phyloP scores from a whole-genome alignment of 2,888 invertebrate genomes.

The Pterobdella sp. region DNA sequence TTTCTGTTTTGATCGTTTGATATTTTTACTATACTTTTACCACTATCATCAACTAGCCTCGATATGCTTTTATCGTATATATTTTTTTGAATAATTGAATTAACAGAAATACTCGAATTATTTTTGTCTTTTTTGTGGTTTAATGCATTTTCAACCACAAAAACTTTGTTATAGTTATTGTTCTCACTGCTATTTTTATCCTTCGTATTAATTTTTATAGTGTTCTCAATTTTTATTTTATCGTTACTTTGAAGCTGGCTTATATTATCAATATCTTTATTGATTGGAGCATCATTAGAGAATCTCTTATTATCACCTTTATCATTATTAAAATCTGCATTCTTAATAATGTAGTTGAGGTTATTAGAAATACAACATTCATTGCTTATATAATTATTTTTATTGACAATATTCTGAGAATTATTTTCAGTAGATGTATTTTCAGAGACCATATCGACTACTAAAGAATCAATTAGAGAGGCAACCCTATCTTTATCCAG shows the following conservation, averaged over 20 bases:
- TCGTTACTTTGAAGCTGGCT: too few relatives aligned
- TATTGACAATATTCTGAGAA: not conserved
- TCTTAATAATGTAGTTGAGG: not conserved
- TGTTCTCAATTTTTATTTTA: too few relatives aligned
- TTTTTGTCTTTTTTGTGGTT: not conserved
- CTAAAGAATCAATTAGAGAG: slow-evolving; percentile 31
- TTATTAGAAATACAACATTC: too few relatives aligned
- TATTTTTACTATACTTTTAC: not conserved
- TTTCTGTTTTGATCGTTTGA: not conserved
- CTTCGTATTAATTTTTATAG: too few relatives aligned
- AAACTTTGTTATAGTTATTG: not conserved
- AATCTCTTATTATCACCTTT: too few relatives aligned
- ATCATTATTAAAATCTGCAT: not conserved
- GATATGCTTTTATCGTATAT: not conserved
- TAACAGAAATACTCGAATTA: not conserved
- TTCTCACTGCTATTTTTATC: not conserved
- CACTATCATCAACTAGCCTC: not conserved
- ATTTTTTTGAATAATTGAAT: not conserved
- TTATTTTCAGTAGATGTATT: not conserved
- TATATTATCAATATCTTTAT: too few relatives aligned
- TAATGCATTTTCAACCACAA: not conserved
- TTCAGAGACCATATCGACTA: slow-evolving; percentile 28
- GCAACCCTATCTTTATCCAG: slow-evolving; percentile 28
- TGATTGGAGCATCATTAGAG: too few relatives aligned
- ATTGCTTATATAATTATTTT: too few relatives aligned